Evolutionary conservation across 2,797 vertebrate genomes (phyloP).

Genomic region (Ctenopoma multispine): DNA sequence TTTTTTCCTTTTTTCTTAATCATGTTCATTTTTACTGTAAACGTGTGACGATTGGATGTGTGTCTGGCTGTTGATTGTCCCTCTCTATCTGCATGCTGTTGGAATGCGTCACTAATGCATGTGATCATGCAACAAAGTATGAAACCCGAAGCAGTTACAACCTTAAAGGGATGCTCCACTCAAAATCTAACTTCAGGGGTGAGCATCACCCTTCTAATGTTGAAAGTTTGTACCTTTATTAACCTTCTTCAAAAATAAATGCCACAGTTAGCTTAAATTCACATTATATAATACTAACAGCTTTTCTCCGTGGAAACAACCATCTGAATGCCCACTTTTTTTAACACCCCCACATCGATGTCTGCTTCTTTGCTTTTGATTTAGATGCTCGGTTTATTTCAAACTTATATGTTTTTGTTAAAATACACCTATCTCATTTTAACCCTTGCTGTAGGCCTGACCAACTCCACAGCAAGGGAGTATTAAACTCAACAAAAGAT

Average conservation of each 20-base stretch:
- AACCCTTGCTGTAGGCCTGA: too few relatives aligned
- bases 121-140: conserved; percentile 68
- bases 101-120: conserved; percentile 68
- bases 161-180: conserved; percentile 16
- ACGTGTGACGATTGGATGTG: conserved; percentile 64
- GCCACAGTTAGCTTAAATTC: conserved; percentile 16
- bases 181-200: conserved; percentile 1
- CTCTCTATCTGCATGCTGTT: conserved; percentile 73
- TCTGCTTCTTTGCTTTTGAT: neutral
- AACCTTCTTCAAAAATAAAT: neutral
- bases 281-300: neutral
- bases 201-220: neutral
- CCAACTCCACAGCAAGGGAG: neutral
- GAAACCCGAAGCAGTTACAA: conserved; percentile 51
- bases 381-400: conserved; percentile 10
- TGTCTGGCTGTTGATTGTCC: conserved; percentile 58
- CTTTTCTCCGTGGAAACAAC: neutral
- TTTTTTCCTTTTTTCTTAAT: conserved; percentile 27
- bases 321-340: conserved; percentile 8
- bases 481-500: neutral
- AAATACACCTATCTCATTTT: neutral
- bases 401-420: neutral
- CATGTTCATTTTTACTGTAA: conserved; percentile 53
- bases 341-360: neutral
- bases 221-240: neutral